These are phyloP conservation scores for Pituophis catenifer DNA, from an alignment of 2,113 vertebrate species.

Conservation along the genomic window DNA sequence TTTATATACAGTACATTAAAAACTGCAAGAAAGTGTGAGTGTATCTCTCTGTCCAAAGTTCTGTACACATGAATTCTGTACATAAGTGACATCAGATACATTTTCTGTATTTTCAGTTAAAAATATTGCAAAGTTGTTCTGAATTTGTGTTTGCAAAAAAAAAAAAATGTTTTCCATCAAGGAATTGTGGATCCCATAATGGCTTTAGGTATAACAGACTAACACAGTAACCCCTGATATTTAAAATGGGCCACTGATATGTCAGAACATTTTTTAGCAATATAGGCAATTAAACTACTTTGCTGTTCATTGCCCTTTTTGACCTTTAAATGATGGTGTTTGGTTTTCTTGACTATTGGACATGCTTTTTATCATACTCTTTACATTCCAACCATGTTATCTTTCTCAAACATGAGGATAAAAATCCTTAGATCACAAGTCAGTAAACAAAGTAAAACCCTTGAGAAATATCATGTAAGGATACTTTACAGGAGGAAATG, in stretches of 20 bases:
- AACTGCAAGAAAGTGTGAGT: background rate
- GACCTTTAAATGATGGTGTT: slow-evolving; percentile 1
- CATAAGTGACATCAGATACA: background rate
- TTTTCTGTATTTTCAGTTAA: background rate
- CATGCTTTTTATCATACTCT: background rate
- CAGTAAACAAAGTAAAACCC: background rate
- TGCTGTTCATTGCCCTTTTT: slow-evolving; percentile 8
- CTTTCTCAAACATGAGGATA: background rate
- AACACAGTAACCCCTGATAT: background rate
- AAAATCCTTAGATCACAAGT: slow-evolving; percentile 5
- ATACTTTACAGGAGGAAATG: background rate
- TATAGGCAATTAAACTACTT: background rate
- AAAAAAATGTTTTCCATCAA: background rate
- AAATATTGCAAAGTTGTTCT: background rate
- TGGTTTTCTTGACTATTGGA: slow-evolving; percentile 1
- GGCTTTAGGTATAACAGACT: background rate
- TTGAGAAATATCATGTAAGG: slow-evolving; percentile 13
- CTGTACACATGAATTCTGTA: background rate
- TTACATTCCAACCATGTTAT: background rate
- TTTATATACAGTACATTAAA: background rate
- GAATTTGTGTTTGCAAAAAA: background rate
- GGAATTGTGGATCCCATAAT: background rate
- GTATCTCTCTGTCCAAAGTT: background rate
- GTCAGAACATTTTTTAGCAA: slow-evolving; percentile 5
- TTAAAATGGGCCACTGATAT: background rate